Evolutionary conservation across 2,797 vertebrate species (phyloP).

Genomic region (Moxostoma hubbsi): DNA sequence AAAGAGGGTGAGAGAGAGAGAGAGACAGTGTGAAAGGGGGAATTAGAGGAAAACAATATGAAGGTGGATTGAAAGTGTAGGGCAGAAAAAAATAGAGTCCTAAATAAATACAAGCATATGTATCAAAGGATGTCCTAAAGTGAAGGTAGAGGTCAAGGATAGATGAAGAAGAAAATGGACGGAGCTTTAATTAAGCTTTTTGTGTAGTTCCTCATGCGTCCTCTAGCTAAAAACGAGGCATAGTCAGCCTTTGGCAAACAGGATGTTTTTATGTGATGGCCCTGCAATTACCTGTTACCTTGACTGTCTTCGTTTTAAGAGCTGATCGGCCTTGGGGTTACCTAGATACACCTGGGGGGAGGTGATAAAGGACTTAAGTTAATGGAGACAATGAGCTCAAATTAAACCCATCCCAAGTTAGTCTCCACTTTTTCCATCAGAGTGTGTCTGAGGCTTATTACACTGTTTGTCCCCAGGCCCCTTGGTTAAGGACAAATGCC

Average conservation of each 20-base stretch:
- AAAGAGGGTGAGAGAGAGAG: conserved; percentile 7
- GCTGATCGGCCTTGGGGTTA: conserved; percentile 84
- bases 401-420: conserved; percentile 65
- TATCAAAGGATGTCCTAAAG: background rate
- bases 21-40: background rate
- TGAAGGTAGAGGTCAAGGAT: background rate
- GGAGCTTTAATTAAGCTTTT: background rate
- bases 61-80: background rate
- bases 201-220: conserved; percentile 17
- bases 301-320: conserved; percentile 84
- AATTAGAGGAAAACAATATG: background rate
- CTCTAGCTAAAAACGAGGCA: conserved; percentile 52
- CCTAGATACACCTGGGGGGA: conserved; percentile 83
- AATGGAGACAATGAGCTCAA: conserved; percentile 64
- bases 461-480: background rate
- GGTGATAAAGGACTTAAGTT: conserved; percentile 75
- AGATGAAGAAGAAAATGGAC: background rate
- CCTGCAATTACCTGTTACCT: conserved; percentile 84
- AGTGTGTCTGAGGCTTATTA: conserved; percentile 30
- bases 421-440: conserved; percentile 60
- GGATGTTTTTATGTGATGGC: conserved; percentile 75
- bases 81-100: conserved; percentile 2
- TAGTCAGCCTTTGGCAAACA: conserved; percentile 76
- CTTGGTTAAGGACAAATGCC: conserved; percentile 10
- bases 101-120: background rate